Percentiles rank a stretch among this genome's conserved stretches.
Conservation (phyloP, 2,113 vertebrate species). For the Nestor notabilis region DNA sequence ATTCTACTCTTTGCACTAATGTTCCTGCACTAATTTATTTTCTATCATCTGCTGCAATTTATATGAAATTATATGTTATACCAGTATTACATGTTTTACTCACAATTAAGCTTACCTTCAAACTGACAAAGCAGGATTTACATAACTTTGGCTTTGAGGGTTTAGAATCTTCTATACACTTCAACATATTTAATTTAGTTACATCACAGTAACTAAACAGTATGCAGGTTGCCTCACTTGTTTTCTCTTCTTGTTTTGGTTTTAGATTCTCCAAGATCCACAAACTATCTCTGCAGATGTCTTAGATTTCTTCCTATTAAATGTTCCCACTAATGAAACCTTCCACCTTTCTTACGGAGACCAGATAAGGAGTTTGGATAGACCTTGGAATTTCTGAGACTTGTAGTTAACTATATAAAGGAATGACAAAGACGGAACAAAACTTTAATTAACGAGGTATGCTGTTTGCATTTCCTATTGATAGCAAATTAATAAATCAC, state of each 20-base stretch:
- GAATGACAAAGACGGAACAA: background rate
- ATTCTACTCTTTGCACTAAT: background rate
- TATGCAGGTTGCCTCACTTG: background rate
- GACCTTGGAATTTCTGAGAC: background rate
- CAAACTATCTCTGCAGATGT: background rate
- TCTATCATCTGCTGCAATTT: background rate
- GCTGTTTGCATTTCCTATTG: background rate
- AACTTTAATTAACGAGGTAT: background rate
- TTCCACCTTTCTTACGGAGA: background rate
- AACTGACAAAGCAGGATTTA: background rate
- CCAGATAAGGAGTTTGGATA: background rate
- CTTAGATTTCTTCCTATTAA: background rate
- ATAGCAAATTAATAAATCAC: background rate
- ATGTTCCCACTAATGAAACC: background rate
- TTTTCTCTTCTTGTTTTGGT: background rate
- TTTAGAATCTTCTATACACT: background rate
- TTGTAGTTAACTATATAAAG: background rate
- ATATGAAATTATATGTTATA: background rate
- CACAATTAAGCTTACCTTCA: background rate
- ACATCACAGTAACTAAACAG: background rate
- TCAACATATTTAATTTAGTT: background rate
- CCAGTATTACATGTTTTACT: background rate
- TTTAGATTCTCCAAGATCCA: background rate
- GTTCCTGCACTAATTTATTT: background rate
- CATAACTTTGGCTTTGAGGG: background rate